Evolutionary conservation across 1,140 invertebrate species (phyloP), one percentile per base, ranked within the genome.

Genomic region (Vanessa tameamea): DNA sequence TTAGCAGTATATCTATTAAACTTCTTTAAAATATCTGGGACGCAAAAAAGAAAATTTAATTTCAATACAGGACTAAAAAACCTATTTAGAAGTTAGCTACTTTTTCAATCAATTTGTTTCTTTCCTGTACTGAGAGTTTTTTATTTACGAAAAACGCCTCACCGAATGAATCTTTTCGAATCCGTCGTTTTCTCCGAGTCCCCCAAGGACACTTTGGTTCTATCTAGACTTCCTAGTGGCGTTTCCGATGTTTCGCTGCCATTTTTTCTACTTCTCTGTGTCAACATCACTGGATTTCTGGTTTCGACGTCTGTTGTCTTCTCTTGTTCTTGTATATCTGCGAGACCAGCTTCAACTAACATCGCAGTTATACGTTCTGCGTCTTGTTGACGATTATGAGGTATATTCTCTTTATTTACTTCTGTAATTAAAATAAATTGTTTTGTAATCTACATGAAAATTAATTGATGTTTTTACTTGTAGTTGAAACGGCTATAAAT

Each of bases 201-300:
- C 1, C 90, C 88, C 2, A 91, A 76, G 6, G 87, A 90, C 64
- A 92, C 90, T 69, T 87, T 88, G 0, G 90, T 92, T 47, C 90
- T 82, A 48, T 92, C 90, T 9, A 91, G 51, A 64, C 90, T 92
- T 15, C 89, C 90, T 13, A 90, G 68, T 0, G 78, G 86, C 0
- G 90, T 90, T 68, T 92, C 88, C 1, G 86, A 86, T 8, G 69
- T 71, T 0, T 82, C 82, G 53, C 84, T 86, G 11, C 37, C 14
- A 0, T 50, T 73, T 14, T 26, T 70, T 31, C 61, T 67, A 16
- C 68, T 48, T 55, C n/a, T 70, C 66, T 67, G 59, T 15, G 43
- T 23, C 16, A 57, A 13, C 13, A 20, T 23, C 15, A n/a, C 15
- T 31, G 69, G 47, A 6, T 15, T 26, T 13, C 70, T 8, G 2